Evolutionary conservation across 37 sponge, comb jelly and placozoan species (phyloP).

Genomic region (Mnemiopsis leidyi): DNA sequence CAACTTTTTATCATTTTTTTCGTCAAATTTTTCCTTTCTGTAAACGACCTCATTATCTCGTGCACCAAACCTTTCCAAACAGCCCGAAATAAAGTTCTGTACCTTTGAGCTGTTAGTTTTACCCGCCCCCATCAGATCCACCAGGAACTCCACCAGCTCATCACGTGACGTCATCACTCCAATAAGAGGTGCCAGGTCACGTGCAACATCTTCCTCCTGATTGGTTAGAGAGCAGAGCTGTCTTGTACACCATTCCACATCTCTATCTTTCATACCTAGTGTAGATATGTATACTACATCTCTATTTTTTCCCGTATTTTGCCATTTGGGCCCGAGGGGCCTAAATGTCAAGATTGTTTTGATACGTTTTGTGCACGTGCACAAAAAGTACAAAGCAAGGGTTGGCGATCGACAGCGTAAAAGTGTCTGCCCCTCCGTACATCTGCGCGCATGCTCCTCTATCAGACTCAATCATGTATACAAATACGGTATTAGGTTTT

Average conservation of each 20-base stretch:
- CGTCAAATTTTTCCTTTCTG: conserved; percentile 1
- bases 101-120: neutral
- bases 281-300: no score
- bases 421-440: no score
- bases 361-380: no score
- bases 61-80: conserved; percentile 40
- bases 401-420: no score
- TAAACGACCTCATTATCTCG: neutral
- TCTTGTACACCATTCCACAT: neutral
- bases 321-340: no score
- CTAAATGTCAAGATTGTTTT: no score
- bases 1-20: neutral
- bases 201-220: neutral
- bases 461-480: no score
- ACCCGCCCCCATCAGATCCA: neutral
- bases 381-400: no score
- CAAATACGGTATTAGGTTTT: no score
- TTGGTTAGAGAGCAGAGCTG: neutral
- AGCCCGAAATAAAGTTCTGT: neutral
- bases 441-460: no score
- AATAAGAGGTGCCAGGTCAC: neutral
- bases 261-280: conserved; percentile 17
- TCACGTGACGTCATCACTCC: neutral
- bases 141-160: neutral
- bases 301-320: no score